Percentiles rank a stretch among this genome's conserved stretches.
phyloP scores from a whole-genome alignment of 2,113 vertebrate genomes.

The Carassius auratus region DNA sequence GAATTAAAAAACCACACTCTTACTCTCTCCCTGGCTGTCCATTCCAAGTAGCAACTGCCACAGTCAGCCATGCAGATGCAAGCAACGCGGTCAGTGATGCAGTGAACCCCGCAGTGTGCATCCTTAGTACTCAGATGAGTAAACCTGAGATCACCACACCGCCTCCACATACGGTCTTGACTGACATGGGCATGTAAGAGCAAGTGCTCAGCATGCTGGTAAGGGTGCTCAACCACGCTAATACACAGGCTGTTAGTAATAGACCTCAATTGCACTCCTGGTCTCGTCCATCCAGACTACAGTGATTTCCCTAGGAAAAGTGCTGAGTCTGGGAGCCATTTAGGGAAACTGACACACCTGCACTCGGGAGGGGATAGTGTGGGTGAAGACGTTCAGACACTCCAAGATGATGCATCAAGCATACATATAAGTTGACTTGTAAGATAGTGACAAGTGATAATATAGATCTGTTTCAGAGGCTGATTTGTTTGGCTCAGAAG shows the following conservation, averaged over 20 bases:
- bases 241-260: too few relatives aligned
- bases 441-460: background rate
- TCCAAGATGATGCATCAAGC: background rate
- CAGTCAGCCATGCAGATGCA: too few relatives aligned
- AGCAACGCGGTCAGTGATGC: background rate
- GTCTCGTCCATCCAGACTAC: too few relatives aligned
- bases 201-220: background rate
- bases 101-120: background rate
- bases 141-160: background rate
- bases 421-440: background rate
- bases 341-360: background rate
- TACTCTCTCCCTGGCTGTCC: background rate
- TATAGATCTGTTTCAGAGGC: background rate
- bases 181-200: background rate
- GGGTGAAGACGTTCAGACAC: background rate
- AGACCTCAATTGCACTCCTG: too few relatives aligned
- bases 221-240: too few relatives aligned
- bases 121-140: background rate
- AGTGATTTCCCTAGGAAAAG: background rate
- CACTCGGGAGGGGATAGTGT: background rate
- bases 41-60: background rate
- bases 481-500: background rate
- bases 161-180: background rate
- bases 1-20: background rate
- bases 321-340: background rate